These are phyloP conservation scores for Cochlearius cochlearius DNA, from an alignment of 2,113 vertebrate genomes.

Conservation along the genomic window DNA sequence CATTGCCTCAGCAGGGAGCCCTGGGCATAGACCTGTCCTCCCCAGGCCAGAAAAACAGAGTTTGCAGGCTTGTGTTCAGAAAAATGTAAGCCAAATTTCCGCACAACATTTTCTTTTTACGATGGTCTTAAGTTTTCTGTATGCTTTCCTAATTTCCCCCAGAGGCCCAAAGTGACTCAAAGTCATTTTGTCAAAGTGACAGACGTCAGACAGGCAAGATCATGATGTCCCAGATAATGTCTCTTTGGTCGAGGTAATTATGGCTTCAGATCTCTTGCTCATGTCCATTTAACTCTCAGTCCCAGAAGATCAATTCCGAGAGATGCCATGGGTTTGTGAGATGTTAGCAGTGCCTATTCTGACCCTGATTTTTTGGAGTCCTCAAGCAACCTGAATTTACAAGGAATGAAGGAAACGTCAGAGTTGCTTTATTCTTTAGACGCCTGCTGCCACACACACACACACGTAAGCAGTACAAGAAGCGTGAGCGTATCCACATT, in stretches of 20 bases:
- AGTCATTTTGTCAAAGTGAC: conserved; percentile 52
- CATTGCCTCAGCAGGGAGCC: background rate
- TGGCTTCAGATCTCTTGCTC: conserved; percentile 13
- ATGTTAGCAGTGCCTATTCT: background rate
- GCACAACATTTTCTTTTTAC: background rate
- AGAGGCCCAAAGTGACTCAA: conserved; percentile 18
- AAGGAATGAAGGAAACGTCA: background rate
- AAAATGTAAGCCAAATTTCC: background rate
- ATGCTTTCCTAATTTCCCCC: background rate
- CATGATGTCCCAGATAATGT: conserved; percentile 43
- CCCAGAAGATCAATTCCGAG: conserved; percentile 30
- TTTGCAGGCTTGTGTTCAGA: background rate
- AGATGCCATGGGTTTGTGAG: background rate
- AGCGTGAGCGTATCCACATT: background rate
- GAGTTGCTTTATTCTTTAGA: background rate
- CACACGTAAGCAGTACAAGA: background rate
- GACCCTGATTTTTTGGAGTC: conserved; percentile 1
- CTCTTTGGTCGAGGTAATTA: conserved; percentile 40
- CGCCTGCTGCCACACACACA: background rate
- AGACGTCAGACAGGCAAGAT: conserved; percentile 45
- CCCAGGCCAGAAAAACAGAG: background rate
- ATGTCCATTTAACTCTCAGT: background rate
- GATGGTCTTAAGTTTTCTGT: background rate
- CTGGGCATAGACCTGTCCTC: background rate
- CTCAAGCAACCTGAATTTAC: background rate